Percentiles rank a stretch among this genome's conserved stretches.
These are phyloP conservation scores for Sceloporus tristichus DNA, from an alignment of 2,113 vertebrate genomes.

Conservation along the genomic window DNA sequence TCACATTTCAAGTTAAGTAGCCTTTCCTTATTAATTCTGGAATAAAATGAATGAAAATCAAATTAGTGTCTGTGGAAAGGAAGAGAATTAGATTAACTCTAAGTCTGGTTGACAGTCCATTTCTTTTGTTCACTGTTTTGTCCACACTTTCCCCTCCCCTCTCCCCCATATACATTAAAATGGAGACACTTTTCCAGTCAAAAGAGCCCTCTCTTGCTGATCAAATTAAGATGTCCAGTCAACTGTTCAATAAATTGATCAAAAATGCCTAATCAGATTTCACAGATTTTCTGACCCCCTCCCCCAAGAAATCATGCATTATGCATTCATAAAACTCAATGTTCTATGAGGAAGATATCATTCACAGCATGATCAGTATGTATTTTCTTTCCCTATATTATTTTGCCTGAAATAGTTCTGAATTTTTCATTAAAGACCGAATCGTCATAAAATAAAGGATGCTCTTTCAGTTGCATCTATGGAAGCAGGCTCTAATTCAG, in stretches of 20 bases:
- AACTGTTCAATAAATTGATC: conserved; percentile 10
- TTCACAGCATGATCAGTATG: background rate
- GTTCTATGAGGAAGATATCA: too few relatives aligned
- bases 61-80: conserved; percentile 1
- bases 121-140: background rate
- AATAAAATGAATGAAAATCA: conserved; percentile 32
- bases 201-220: background rate
- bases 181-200: background rate
- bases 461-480: background rate
- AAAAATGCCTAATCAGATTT: conserved; percentile 23
- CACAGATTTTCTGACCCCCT: background rate
- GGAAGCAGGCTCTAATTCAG: background rate
- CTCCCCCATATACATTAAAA: background rate
- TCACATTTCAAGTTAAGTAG: conserved; percentile 20
- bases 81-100: background rate
- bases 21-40: conserved; percentile 15
- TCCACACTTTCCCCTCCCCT: background rate
- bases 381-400: background rate
- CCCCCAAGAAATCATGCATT: background rate
- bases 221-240: conserved; percentile 4
- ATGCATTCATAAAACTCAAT: background rate
- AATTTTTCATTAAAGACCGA: conserved; percentile 17
- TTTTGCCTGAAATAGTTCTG: background rate
- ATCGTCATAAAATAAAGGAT: conserved; percentile 2
- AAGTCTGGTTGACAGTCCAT: background rate